Conservation (phyloP, 1,140 invertebrate genomes). For the Hyles vespertilio region DNA sequence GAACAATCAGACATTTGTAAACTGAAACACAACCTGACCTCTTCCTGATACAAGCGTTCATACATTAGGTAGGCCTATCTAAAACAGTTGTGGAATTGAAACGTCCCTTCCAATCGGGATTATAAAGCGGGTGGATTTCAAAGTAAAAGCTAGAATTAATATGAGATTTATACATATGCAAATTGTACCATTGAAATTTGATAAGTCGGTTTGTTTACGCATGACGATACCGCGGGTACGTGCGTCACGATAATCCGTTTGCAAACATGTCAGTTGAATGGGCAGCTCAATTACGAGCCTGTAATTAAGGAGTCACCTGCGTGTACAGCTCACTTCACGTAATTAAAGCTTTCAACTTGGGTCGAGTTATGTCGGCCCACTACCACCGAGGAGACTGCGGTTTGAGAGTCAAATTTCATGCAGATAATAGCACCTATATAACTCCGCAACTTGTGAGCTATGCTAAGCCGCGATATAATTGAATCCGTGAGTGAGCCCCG, state of each 20-base stretch:
- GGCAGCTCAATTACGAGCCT: slow-evolving; percentile 65
- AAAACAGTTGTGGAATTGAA: too few species aligned
- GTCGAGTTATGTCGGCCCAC: slow-evolving; percentile 59
- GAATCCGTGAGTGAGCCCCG: slow-evolving; percentile 45
- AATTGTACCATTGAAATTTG: too few species aligned
- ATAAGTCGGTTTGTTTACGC: too few species aligned
- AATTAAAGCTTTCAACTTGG: slow-evolving; percentile 71
- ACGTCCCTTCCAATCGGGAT: too few species aligned
- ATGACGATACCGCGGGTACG: slow-evolving; percentile 12
- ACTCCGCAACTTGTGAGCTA: slow-evolving; percentile 50
- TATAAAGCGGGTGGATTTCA: too few species aligned
- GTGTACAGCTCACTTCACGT: slow-evolving; percentile 65
- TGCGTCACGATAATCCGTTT: slow-evolving; percentile 63
- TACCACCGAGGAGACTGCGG: slow-evolving; percentile 51
- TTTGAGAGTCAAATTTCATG: slow-evolving; percentile 65
- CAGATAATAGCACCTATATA: slow-evolving; percentile 60
- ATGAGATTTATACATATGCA: too few species aligned
- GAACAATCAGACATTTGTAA: too few species aligned
- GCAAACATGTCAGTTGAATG: slow-evolving; percentile 62
- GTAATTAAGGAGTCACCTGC: slow-evolving; percentile 74
- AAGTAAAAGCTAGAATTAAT: too few species aligned
- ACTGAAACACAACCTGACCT: too few species aligned
- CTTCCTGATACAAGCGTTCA: too few species aligned
- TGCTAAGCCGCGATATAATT: slow-evolving; percentile 58
- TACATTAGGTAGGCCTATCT: too few species aligned